Evolutionary conservation across 2,113 vertebrate species (phyloP).

Genomic region (Okapia johnstoni): DNA sequence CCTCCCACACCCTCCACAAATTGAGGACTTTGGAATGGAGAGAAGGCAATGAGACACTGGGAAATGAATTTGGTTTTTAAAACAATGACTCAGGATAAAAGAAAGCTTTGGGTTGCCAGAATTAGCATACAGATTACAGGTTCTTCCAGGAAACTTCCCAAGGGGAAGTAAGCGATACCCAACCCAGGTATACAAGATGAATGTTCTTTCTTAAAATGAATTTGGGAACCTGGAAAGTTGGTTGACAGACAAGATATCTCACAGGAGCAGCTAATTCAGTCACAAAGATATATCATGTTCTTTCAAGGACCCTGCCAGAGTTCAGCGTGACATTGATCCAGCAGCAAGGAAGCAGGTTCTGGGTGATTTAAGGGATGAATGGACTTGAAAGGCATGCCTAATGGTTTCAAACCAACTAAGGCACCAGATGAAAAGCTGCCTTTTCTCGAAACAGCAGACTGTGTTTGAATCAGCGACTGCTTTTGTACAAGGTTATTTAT

Average conservation of each 20-base stretch:
- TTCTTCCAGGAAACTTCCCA: background rate
- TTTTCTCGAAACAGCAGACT: constrained; percentile 32
- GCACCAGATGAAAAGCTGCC: constrained; percentile 43
- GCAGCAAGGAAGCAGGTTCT: background rate
- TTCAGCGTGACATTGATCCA: constrained; percentile 23
- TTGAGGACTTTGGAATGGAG: background rate
- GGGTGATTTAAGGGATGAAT: constrained; percentile 60
- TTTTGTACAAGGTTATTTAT: constrained; percentile 61
- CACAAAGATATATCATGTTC: constrained; percentile 52
- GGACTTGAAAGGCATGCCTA: constrained; percentile 62
- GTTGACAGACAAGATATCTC: constrained; percentile 34
- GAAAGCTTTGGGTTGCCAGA: background rate
- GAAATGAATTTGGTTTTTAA: background rate
- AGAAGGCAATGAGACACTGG: background rate
- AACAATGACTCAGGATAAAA: background rate
- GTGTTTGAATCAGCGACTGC: background rate
- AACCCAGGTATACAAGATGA: background rate
- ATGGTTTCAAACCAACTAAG: constrained; percentile 44
- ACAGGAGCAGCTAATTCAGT: constrained; percentile 48
- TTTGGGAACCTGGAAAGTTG: constrained; percentile 32
- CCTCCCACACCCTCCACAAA: rapidly evolving
- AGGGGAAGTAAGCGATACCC: background rate
- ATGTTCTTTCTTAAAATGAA: constrained; percentile 10
- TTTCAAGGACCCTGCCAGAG: constrained; percentile 57
- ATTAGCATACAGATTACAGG: background rate